Conservation (phyloP, 2,888 invertebrate species). For the Enchytraeus crypticus region DNA sequence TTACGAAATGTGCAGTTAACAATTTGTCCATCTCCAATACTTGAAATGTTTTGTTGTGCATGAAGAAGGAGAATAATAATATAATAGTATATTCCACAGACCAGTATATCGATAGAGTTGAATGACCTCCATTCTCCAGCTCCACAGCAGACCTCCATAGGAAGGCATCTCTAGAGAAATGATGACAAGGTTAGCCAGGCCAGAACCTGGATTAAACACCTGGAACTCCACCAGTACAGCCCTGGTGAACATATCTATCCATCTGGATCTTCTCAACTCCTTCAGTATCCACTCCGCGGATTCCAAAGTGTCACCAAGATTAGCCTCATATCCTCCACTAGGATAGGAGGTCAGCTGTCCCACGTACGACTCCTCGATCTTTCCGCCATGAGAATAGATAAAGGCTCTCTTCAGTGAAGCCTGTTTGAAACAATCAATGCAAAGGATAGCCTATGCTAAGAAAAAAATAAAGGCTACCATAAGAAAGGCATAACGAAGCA, state of each 20-base stretch:
- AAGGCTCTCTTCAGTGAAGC: too few species aligned
- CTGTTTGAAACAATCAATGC: too few species aligned
- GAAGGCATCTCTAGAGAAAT: slow-evolving; percentile 33
- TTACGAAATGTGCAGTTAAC: too few species aligned
- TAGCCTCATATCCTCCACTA: slow-evolving; percentile 26
- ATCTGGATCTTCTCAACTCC: slow-evolving; percentile 8
- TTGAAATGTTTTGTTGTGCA: too few species aligned
- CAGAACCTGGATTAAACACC: slow-evolving; percentile 32
- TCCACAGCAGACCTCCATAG: not conserved
- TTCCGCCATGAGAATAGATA: too few species aligned
- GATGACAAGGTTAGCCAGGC: slow-evolving; percentile 33
- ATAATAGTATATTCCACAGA: too few species aligned
- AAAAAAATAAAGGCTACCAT: too few species aligned
- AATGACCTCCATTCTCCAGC: not conserved
- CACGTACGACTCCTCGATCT: slow-evolving; percentile 12
- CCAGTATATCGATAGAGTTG: slow-evolving; percentile 11
- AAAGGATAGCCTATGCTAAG: too few species aligned
- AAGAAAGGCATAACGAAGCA: too few species aligned
- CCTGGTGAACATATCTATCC: slow-evolving; percentile 25
- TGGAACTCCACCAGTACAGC: slow-evolving; percentile 25
- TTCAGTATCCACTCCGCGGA: slow-evolving; percentile 9
- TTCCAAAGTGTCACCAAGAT: slow-evolving; percentile 15
- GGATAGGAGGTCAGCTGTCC: slow-evolving; percentile 19
- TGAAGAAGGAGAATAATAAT: too few species aligned
- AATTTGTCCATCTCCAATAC: too few species aligned